phyloP scores from a whole-genome alignment of 2,797 vertebrate genomes.

The Acridotheres tristis region DNA sequence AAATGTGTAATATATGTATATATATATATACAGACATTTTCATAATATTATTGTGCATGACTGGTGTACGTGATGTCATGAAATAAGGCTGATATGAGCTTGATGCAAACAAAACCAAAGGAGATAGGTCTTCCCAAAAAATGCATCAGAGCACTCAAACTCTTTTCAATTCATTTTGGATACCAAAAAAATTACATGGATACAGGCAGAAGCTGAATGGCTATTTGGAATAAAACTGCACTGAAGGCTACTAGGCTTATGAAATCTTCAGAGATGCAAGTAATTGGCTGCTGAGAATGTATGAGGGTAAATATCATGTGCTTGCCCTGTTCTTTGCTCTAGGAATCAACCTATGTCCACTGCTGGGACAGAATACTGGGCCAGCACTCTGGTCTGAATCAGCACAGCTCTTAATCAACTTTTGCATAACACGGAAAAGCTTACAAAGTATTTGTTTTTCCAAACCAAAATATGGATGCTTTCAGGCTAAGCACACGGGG shows the following conservation, averaged over 20 bases:
- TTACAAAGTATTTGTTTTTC: neutral
- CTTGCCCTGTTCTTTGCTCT: neutral
- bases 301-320: neutral
- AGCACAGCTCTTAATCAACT: neutral
- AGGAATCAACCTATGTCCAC: neutral
- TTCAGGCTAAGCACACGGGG: neutral
- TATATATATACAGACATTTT: neutral
- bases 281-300: neutral
- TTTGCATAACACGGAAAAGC: neutral
- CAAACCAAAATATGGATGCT: neutral
- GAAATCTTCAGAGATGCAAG: neutral
- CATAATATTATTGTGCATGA: neutral
- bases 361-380: neutral
- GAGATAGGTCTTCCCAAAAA: neutral
- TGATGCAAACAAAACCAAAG: neutral
- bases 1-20: too few species aligned
- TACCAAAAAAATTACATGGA: neutral
- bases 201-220: neutral
- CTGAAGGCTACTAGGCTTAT: neutral
- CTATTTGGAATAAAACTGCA: neutral
- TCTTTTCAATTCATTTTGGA: neutral
- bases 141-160: neutral
- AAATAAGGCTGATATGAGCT: neutral
- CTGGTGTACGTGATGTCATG: neutral
- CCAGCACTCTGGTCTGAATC: neutral